Conservation (phyloP, 2,888 invertebrate genomes). For the Hydropsyche betteni region DNA sequence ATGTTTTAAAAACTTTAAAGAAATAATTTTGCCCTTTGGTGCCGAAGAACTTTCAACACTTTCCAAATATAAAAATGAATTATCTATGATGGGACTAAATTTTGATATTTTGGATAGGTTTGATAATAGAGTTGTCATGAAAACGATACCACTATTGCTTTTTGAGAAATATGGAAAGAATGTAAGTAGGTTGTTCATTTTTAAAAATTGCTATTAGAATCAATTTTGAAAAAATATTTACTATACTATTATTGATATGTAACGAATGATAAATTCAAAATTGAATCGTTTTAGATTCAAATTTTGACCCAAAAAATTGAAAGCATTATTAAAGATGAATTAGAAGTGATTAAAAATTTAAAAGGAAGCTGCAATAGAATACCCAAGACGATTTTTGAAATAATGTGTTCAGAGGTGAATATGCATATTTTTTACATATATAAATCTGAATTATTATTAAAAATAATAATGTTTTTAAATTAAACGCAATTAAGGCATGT, state of each 20-base stretch:
- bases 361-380: conserved; percentile 56
- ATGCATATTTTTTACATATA: conserved; percentile 28
- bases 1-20: conserved; percentile 50
- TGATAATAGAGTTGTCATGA: conserved; percentile 61
- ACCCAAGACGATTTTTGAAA: conserved; percentile 45
- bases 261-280: background rate
- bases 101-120: conserved; percentile 58
- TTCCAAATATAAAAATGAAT: conserved; percentile 55
- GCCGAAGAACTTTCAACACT: background rate
- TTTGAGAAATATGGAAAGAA: conserved; percentile 65
- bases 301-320: conserved; percentile 61
- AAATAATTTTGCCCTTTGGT: conserved; percentile 52
- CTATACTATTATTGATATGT: background rate
- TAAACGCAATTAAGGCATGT: conserved; percentile 57
- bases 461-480: conserved; percentile 59
- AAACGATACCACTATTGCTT: conserved; percentile 71
- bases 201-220: conserved; percentile 5
- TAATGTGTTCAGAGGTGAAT: conserved; percentile 48
- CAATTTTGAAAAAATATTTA: too few species aligned
- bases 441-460: conserved; percentile 52
- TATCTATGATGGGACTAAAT: conserved; percentile 64
- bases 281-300: conserved; percentile 55
- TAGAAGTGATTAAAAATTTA: conserved; percentile 64
- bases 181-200: conserved; percentile 56
- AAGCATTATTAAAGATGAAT: conserved; percentile 68